A percentile compares a stretch with the other conserved stretches of the same genome.
phyloP scores from a whole-genome alignment of 2,113 vertebrate species.

The Hippocampus guttulatus region DNA sequence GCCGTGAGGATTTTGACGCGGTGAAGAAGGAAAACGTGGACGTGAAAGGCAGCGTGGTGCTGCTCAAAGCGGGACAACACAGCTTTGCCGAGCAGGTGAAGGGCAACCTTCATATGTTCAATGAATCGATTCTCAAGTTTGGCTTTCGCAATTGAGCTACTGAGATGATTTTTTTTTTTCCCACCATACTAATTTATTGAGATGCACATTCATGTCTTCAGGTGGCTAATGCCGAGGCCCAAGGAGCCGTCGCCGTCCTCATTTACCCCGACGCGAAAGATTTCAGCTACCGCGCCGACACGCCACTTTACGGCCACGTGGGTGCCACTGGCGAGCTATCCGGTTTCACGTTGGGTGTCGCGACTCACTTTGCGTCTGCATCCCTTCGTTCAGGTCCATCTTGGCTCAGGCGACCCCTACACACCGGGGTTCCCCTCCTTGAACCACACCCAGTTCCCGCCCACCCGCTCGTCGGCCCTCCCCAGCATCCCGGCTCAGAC shows the following conservation, averaged over 20 bases:
- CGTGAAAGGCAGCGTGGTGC: constrained; percentile 70
- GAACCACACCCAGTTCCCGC: constrained; percentile 89
- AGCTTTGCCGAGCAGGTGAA: constrained; percentile 81
- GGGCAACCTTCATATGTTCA: too few relatives aligned
- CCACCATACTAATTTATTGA: background rate
- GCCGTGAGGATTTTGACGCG: constrained; percentile 70
- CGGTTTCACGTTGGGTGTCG: too few relatives aligned
- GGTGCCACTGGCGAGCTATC: constrained; percentile 35
- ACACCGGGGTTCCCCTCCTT: constrained; percentile 97
- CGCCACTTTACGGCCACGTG: constrained; percentile 83
- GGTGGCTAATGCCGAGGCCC: constrained; percentile 80
- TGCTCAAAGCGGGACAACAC: constrained; percentile 81
- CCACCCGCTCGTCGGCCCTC: constrained; percentile 81
- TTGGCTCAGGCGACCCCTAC: constrained; percentile 90
- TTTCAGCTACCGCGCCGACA: background rate
- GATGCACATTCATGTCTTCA: constrained; percentile 35
- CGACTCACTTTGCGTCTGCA: background rate
- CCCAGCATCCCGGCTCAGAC: constrained; percentile 87
- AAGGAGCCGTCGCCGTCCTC: constrained; percentile 77
- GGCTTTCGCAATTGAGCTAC: too few relatives aligned
- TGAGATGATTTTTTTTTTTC: too few relatives aligned
- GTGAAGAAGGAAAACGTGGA: constrained; percentile 33
- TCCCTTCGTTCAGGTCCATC: constrained; percentile 78
- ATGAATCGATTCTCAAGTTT: too few relatives aligned
- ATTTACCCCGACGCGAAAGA: constrained; percentile 74